Evolutionary conservation across 2,888 invertebrate genomes (phyloP), one percentile per base, ranked within the genome.

Genomic region (Eubasilissa splendida): DNA sequence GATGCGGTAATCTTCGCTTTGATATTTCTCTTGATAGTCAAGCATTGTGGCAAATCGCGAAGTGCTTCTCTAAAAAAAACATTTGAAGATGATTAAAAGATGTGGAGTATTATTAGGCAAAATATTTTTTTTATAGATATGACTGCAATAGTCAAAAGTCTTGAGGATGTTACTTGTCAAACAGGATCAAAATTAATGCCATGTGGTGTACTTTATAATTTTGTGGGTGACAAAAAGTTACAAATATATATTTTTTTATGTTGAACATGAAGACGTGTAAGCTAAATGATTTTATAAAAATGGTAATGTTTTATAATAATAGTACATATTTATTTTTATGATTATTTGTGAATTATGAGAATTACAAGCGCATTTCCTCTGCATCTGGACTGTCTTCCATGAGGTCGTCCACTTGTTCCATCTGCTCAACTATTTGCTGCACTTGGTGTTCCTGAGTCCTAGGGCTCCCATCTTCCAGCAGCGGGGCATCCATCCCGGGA

Each of bases 21-120:
- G 0, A 95, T 92, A 68, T 90, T 89, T 83, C 94, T 89, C 87
- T 95, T 95, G 85, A 94, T 90, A 1, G 93, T 93, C 79, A 95
- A 87, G 65, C 93, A 92, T 85, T 94, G 94, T 0, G 95, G 93
- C 85, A 95, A 90, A 80, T 94, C 93, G 66, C 93, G 89, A 59
- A 95, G 87, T 0, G 94, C 93, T 84, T 94, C 93, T 84, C 94
- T 93, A 85, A 11, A 87, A 86, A 82, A 31, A 65, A 77, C 14
- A 79, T 63, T 53, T 10, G 33, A 65, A 56, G 9, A 68, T 12
- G 12, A 50, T 66, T 7, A 66, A 2, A 60, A 60, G 11, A 14
- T 3, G 14, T 31, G 31, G 22, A 14, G 10, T 58, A 58, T 14
- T 58, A 58, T 58, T 58, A 14, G 1, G 60, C 42, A 42, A 42